Base-by-base conservation (phyloP, 2,797 vertebrate species). In the Smutsia temminckii region DNA sequence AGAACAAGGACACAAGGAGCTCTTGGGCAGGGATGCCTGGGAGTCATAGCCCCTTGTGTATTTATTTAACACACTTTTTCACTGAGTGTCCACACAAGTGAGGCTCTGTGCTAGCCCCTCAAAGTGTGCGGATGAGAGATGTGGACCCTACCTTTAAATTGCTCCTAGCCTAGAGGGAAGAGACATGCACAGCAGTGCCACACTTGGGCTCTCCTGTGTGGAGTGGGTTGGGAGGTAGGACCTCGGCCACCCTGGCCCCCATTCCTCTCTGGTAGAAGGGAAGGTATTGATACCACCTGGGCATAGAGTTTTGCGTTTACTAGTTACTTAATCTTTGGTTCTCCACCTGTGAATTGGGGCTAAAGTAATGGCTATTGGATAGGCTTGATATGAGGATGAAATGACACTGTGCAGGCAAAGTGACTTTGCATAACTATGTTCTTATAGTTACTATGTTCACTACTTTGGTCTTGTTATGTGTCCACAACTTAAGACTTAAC, bases 301-400 rank as follows among this genome's bases (percentile, higher is more conserved):
- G 34, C 49, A 66, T 85, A 81, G 84, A 95, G 96, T 85, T 94
- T 40, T 55, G 68, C 27, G 68, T 95, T 91, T 42, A 75, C 91
- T 86, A 69, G 49, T 89, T 81, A 78, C 37, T 66, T 59, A 85
- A 32, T n/a, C 42, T 66, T 37, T 86, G 34, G 87, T 91, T 90
- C 74, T 95, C 34, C 61, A 57, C 80, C 68, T 80, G 17, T 79
- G 89, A 75, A 79, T 29, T 74, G 69, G 57, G 63, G 59, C 59
- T 96, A 90, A 93, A 93, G 78, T 49, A 85, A 89, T 63, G 63
- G 78, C 34, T 46, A 51, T 14, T 10, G 12, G 34, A 32, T 18
- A 89, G 86, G 53, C 32, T 94, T 71, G n/a, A 46, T 59, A 16
- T 11, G 51, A 75, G 68, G 69, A 51, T 94, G 85, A 92, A 89